Evolutionary conservation across 2,797 vertebrate genomes (phyloP).

Genomic region (Nyctibius grandis): DNA sequence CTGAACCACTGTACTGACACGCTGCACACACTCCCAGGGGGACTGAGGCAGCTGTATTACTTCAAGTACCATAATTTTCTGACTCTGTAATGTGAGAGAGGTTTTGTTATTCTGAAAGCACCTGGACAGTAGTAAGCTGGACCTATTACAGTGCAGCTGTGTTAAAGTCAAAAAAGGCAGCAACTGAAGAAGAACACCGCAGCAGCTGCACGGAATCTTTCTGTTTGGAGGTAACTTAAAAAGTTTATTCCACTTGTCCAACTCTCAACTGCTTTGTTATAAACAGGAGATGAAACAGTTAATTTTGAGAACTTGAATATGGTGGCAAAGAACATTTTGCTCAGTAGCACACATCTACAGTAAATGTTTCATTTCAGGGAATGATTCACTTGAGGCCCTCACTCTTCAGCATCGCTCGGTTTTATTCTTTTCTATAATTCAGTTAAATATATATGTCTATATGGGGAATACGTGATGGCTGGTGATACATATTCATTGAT

Average conservation of each 20-base stretch:
- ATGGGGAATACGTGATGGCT: background rate
- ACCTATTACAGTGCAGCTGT: background rate
- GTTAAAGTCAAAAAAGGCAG: background rate
- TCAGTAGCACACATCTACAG: background rate
- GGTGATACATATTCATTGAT: background rate
- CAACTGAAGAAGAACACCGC: background rate
- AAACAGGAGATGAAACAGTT: slow-evolving; percentile 51
- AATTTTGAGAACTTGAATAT: slow-evolving; percentile 5
- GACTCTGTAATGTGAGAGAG: background rate
- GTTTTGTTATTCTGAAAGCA: background rate
- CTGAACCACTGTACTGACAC: background rate
- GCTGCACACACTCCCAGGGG: background rate
- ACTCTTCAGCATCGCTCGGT: slow-evolving; percentile 17
- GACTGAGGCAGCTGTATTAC: background rate
- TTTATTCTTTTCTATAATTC: slow-evolving; percentile 28
- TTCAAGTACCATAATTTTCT: background rate
- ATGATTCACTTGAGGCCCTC: slow-evolving; percentile 36
- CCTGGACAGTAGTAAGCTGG: background rate
- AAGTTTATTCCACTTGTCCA: slow-evolving; percentile 21
- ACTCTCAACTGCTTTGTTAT: background rate
- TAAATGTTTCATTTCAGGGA: slow-evolving; percentile 7
- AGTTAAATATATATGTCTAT: slow-evolving; percentile 1
- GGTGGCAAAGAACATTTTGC: slow-evolving; percentile 46
- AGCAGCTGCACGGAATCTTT: background rate
- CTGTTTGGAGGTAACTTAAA: background rate